Evolutionary conservation across 2,797 vertebrate species (phyloP), one percentile per base, ranked within the genome.

Genomic region (Rhincodon typus): DNA sequence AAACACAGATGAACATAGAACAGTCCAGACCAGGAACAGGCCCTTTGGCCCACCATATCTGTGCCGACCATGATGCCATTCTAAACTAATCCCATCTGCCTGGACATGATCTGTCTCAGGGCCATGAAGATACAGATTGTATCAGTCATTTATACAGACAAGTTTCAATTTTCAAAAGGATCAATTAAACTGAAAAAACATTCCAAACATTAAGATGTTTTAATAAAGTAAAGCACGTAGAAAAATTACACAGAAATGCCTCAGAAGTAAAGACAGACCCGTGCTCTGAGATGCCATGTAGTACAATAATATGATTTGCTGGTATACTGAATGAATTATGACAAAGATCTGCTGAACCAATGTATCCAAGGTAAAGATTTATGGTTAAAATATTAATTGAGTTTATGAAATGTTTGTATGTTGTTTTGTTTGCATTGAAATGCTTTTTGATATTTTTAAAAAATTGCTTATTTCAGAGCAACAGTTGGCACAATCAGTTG

Each of bases 401-500:
- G 21, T 69, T 69, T 25, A 38, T 69, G 62, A 93, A 69, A 69
- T 21, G n/a, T 69, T 38, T 69, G 66, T 38, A 13, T 7, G 38
- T 62, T n/a, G 15, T 62, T 90, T 34, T 90, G 15, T 66, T 21
- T 90, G 30, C 2, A n/a, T 62, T 62, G 30, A 90, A 62, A 38
- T 69, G 42, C 67, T 62, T 62, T 17, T 27, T 38, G 62, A 69
- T 66, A 34, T 69, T 30, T 34, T 13, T 13, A 13, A 93, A 66
- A 25, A 12, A 12, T 38, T 93, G n/a, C 21, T 93, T n/a, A 91
- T 67, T 69, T 93, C n/a, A 69, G n/a, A 46, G 17, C 94, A 94
- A 46, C 94, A 94, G 69, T 94, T 50, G 69, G 69, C 70, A 93
- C n/a, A 94, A 53, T 74, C 69, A 90, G 82, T 5, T 90, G 50